phyloP scores from a whole-genome alignment of 92 coral and sea anemone species.

The Diadumene lineata region DNA sequence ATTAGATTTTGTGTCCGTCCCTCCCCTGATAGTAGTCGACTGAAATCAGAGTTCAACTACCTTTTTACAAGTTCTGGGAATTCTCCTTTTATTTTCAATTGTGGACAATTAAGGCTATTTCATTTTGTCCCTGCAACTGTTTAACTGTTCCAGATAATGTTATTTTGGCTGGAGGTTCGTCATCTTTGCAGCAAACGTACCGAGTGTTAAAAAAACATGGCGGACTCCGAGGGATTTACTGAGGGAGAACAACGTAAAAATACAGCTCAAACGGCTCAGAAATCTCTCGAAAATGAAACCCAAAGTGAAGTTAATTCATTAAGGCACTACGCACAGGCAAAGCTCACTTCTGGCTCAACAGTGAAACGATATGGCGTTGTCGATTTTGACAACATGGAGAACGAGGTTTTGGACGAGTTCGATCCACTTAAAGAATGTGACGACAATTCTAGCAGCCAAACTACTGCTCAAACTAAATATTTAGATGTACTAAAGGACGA shows the following conservation, averaged over 20 bases:
- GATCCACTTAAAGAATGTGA: conserved; percentile 55
- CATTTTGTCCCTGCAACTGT: background rate
- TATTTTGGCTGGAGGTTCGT: background rate
- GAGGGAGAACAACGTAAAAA: background rate
- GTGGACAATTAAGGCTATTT: background rate
- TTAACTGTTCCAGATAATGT: conserved; percentile 5
- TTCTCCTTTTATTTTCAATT: background rate
- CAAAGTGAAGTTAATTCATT: background rate
- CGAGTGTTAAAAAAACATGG: conserved; percentile 18
- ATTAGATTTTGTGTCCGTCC: background rate
- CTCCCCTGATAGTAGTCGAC: background rate
- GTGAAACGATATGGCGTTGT: conserved; percentile 70
- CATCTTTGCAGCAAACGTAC: background rate
- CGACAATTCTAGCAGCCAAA: background rate
- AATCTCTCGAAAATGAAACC: background rate
- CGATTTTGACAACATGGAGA: conserved; percentile 38
- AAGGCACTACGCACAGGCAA: conserved; percentile 39
- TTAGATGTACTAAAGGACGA: conserved; percentile 17
- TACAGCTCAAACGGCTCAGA: background rate
- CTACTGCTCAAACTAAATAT: background rate
- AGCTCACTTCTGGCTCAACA: conserved; percentile 1
- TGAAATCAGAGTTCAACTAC: background rate
- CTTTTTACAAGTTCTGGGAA: background rate
- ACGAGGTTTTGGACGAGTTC: conserved; percentile 50
- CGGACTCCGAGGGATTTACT: conserved; percentile 3